Evolutionary conservation across 2,888 invertebrate genomes (phyloP).

Genomic region (Sarcophaga carnaria): DNA sequence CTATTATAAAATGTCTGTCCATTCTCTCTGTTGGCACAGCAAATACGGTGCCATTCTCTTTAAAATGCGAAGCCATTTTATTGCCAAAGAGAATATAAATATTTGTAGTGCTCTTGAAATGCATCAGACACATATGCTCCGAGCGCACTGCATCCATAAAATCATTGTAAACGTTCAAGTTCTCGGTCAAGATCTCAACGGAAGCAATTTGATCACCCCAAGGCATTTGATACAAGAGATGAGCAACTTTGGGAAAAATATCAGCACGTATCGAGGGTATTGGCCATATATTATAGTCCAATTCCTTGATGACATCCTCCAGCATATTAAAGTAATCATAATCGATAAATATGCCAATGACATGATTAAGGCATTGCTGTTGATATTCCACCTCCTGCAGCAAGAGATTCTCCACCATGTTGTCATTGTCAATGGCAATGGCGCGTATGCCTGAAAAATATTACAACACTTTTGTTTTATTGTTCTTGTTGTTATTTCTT

Average conservation of each 20-base stretch:
- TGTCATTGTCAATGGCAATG: constrained; percentile 75
- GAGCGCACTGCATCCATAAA: constrained; percentile 80
- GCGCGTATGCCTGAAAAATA: constrained; percentile 77
- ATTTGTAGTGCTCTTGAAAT: constrained; percentile 79
- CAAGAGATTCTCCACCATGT: constrained; percentile 77
- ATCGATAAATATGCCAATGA: constrained; percentile 80
- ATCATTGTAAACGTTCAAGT: constrained; percentile 78
- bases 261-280: constrained; percentile 76
- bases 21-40: constrained; percentile 79
- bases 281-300: constrained; percentile 81
- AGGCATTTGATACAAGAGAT: constrained; percentile 81
- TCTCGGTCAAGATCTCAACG: constrained; percentile 80
- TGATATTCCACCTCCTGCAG: constrained; percentile 80
- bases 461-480: neutral
- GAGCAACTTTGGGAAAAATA: constrained; percentile 79
- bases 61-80: constrained; percentile 78
- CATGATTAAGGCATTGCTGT: constrained; percentile 79
- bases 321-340: constrained; percentile 77
- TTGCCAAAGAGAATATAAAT: constrained; percentile 80
- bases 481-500: neutral
- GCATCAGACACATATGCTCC: constrained; percentile 81
- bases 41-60: constrained; percentile 80
- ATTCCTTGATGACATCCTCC: constrained; percentile 77
- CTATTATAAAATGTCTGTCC: constrained; percentile 76
- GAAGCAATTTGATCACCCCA: constrained; percentile 81